Evolutionary conservation across 2,113 vertebrate species (phyloP), one percentile per base, ranked within the genome.

Genomic region (Brachyistius frenatus): DNA sequence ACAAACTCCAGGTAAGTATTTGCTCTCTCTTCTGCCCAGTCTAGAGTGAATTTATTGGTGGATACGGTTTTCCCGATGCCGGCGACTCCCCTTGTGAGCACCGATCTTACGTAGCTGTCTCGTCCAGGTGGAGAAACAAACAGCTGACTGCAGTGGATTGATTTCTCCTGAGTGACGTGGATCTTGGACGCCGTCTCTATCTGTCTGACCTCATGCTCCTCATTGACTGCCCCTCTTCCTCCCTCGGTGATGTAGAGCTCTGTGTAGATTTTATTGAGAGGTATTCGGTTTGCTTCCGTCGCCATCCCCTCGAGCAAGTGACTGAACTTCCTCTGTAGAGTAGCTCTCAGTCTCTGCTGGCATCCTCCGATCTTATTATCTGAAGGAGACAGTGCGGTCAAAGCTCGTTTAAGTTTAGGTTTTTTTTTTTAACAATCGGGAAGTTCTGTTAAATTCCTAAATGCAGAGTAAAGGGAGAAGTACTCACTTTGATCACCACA

Each of bases 31-130:
- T 92, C 88, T 0, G 87, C 87, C 91, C 92, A 93, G 73, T 92
- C 92, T 1, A 93, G 57, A 41, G 80, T 81, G 49, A 92, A 92
- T 49, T 93, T 93, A 30, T 83, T 83, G 58, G 10, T 16, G 0
- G 67, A 76, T 2, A 93, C 70, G 0, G 92, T 93, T 83, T 93
- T 93, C 41, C 92, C 92, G 2, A 93, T 92, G 15, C 92, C 92
- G 7, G 92, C 91, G 0, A 93, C 85, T 50, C 92, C 92, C 50
- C 81, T 86, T 1, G 92, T 93, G 63, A 93, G 10, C 37, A 92
- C 92, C 3, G 84, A 90, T 68, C 87, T 85, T 0, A 76, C 2
- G 3, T 5, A 35, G 15, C 5, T 5, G 31, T 70, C 78, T 66
- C 0, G 58, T 46, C 62, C 88, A 1, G 35, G 36, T 41, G 1